phyloP scores from a whole-genome alignment of 2,888 invertebrate genomes.

The Girardia tigrina region DNA sequence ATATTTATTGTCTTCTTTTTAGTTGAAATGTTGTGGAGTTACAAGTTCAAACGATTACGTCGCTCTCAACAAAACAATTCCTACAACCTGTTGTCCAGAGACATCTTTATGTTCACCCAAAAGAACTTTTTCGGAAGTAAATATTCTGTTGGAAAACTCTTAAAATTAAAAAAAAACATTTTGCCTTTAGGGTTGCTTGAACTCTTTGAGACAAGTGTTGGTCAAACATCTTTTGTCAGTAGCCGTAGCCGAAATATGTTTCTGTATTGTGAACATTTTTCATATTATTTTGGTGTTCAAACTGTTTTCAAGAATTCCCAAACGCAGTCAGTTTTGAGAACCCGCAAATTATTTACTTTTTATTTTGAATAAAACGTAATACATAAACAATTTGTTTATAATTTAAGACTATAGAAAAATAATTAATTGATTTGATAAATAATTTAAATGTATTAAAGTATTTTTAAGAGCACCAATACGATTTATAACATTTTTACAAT shows the following conservation, averaged over 20 bases:
- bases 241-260: background rate
- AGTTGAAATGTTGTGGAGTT: slow-evolving; percentile 3
- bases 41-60: background rate
- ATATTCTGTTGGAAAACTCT: background rate
- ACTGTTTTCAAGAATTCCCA: too few relatives aligned
- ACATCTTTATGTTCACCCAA: background rate
- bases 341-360: too few relatives aligned
- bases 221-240: background rate
- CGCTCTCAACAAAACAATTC: background rate
- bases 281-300: background rate
- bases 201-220: background rate
- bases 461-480: too few relatives aligned
- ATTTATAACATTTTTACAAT: too few relatives aligned
- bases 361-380: too few relatives aligned
- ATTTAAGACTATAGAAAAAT: too few relatives aligned
- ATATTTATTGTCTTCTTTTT: background rate
- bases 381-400: too few relatives aligned
- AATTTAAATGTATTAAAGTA: too few relatives aligned
- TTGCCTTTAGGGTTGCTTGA: background rate
- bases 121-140: background rate
- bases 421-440: too few relatives aligned
- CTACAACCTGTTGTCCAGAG: background rate
- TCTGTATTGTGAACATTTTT: slow-evolving; percentile 4
- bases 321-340: too few relatives aligned
- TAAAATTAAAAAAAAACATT: background rate